Conservation (phyloP, 2,113 vertebrate genomes). For the Poeciliopsis occidentalis region DNA sequence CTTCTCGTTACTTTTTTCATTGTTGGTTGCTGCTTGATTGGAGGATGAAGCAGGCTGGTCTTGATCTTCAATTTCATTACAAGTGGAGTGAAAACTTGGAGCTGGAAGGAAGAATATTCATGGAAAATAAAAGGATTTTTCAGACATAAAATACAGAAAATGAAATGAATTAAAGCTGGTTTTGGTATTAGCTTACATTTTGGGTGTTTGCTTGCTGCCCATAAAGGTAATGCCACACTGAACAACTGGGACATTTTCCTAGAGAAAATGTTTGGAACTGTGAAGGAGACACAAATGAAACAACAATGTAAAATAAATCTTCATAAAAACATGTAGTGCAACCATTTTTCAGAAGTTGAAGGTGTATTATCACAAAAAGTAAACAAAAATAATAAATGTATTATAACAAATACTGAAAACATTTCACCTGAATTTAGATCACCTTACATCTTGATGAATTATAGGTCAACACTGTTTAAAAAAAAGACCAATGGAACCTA, state of each 20-base stretch:
- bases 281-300: conserved; percentile 9
- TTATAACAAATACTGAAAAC: not conserved
- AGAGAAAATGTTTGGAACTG: not conserved
- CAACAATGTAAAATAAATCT: not conserved
- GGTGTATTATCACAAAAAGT: not conserved
- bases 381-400: too few species aligned
- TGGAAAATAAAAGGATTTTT: not conserved
- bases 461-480: not conserved
- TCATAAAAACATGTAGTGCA: not conserved
- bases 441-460: not conserved
- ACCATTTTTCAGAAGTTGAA: not conserved
- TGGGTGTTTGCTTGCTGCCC: not conserved
- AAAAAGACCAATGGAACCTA: not conserved
- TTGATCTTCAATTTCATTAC: not conserved
- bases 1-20: fast-evolving
- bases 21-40: not conserved
- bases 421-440: not conserved
- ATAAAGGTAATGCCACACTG: not conserved
- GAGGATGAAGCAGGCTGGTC: not conserved
- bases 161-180: not conserved
- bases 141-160: not conserved
- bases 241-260: conserved; percentile 6
- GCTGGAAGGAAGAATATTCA: conserved; percentile 5
- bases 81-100: not conserved
- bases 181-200: not conserved